Base-by-base conservation (phyloP, 2,888 invertebrate species). In the Corbicula japonica region DNA sequence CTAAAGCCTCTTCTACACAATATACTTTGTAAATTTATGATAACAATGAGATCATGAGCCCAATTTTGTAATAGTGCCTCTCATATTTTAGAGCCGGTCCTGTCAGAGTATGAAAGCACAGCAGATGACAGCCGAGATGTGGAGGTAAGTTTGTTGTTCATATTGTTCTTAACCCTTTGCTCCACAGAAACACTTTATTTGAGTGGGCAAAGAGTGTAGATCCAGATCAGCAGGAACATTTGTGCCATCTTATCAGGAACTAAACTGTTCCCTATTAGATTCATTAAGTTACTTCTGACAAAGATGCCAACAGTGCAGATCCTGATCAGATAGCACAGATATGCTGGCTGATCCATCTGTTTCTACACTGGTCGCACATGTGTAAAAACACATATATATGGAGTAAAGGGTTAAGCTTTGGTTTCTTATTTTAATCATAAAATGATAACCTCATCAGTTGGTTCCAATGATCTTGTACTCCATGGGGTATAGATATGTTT, bases 91-190 rank as follows among this genome's bases (percentile, higher is more conserved):
- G 84, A 85, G 56, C 85, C 85, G 46, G 88, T 86, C 21, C 84
- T 87, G 32, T 92, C 92, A 5, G 92, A 92, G 66, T 90, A 90
- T 86, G 92, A 91, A 80, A 92, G 92, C 88, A 90, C 91, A 5
- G 88, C 81, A 30, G 88, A 88, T 79, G 85, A 88, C 4, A 88
- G 79, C 41, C 58, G 85, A 69, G 50, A 61, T n/a, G 41, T 38
- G 5, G 50, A 23, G 50, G 66, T 66, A 21, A 34, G 54, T 52
- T 4, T 21, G n/a, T 4, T 46, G 46, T 46, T 46, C 5, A 5
- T 52, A 52, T 26, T n/a, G 21, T 12, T 28, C 32, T 34, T 30
- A 54, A 8, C 6, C 4, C 26, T 54, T 23, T 26, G 18, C 4
- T 18, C 8, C 28, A 18, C 18, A 21, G 5, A 46, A 46, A 18